Evolutionary conservation across 2,888 invertebrate genomes (phyloP), one percentile per base, ranked within the genome.

Genomic region (Drosophila tanythrix): DNA sequence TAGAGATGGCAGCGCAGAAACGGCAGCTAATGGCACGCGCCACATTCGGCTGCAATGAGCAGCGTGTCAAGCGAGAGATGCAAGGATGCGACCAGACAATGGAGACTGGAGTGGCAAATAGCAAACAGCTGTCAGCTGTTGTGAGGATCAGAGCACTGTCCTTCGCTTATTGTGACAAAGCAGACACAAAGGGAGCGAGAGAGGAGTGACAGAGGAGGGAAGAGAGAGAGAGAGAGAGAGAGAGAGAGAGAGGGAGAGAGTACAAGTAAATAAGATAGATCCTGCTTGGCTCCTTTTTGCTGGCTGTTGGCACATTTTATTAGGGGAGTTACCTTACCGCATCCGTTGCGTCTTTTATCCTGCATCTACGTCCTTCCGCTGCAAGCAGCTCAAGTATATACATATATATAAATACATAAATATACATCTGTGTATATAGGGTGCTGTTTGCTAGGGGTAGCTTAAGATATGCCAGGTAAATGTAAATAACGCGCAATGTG

Each of bases 101-200:
- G 35, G 25, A 18, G 50, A 55, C 35, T n/a, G 55, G 50, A 57
- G 56, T 29, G 53, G 53, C 18, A 35, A 36, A 36, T 36, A 55
- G 27, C 55, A 56, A 87, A 82, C 88, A 88, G 89, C 88, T 88
- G 88, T 68, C 88, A 88, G 88, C 88, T 88, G 88, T 90, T 87
- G 58, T 66, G 62, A 89, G 76, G 88, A 80, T 88, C 86, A 61
- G 46, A 15, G 74, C 65, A 68, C 57, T 60, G 52, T 62, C 62
- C 61, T 15, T 27, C 18, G 27, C 29, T 63, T 68, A 38, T 79
- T 74, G 68, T 70, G 81, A 60, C 81, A 85, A 51, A 62, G 60
- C 67, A 48, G 55, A 36, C 58, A 40, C 35, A 36, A 55, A 58
- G 40, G 36, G 40, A 59, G 63, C 15, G 15, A 11, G 18, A 11